Conservation (phyloP, 1,140 invertebrate species). For the Wasmannia auropunctata region DNA sequence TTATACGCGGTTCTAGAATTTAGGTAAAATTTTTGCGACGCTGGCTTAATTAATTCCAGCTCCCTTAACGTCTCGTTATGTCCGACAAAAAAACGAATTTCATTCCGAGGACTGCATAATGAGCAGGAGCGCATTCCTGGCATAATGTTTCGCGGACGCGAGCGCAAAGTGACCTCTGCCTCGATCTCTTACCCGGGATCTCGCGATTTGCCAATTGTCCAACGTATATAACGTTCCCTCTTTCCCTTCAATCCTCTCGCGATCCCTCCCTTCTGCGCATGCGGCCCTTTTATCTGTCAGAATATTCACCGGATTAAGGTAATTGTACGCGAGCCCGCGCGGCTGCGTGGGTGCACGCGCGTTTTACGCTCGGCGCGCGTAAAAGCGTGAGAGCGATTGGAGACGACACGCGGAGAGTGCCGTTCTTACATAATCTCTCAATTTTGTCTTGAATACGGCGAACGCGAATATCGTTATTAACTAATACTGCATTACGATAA, state of each 20-base stretch:
- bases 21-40: not conserved
- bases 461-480: not conserved
- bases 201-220: conserved; percentile 71
- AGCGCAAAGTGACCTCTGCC: conserved; percentile 65
- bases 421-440: conserved; percentile 57
- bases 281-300: conserved; percentile 78
- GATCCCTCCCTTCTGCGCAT: conserved; percentile 33
- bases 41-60: not conserved
- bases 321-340: conserved; percentile 76
- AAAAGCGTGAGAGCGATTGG: conserved; percentile 77
- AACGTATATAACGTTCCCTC: conserved; percentile 35
- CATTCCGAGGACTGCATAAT: conserved; percentile 56
- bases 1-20: not conserved
- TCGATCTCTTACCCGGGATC: conserved; percentile 63
- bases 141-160: conserved; percentile 69
- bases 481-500: not conserved
- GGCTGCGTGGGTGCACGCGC: conserved; percentile 65
- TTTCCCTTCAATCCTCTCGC: not conserved
- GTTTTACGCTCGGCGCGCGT: conserved; percentile 66
- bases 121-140: conserved; percentile 70
- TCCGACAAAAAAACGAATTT: conserved; percentile 5
- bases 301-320: conserved; percentile 85
- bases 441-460: conserved; percentile 5
- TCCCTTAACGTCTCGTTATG: conserved; percentile 8
- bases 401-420: not conserved